A percentile compares a stretch with the other conserved stretches of the same genome.
Conservation (phyloP, 2,888 invertebrate genomes). For the Acanthococcus lagerstroemiae region DNA sequence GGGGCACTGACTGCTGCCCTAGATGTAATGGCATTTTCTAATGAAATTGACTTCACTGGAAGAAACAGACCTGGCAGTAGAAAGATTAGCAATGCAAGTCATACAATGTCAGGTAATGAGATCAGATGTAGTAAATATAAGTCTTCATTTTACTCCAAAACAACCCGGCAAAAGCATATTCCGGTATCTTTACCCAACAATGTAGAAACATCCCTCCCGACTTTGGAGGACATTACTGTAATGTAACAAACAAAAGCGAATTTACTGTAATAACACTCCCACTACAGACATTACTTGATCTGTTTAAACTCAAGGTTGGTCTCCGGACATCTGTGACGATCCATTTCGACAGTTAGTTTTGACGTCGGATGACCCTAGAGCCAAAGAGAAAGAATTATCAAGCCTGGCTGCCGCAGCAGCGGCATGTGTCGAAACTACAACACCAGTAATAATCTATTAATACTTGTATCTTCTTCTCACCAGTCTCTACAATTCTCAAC, state of each 20-base stretch:
- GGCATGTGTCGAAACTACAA: slow-evolving; percentile 29
- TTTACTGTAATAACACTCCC: too few relatives aligned
- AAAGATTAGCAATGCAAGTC: slow-evolving; percentile 15
- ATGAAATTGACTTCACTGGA: slow-evolving; percentile 54
- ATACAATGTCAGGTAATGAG: slow-evolving; percentile 12
- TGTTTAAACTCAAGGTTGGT: neutral
- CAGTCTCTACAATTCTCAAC: too few relatives aligned
- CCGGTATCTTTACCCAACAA: too few relatives aligned
- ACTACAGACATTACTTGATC: neutral
- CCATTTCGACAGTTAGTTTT: slow-evolving; percentile 39
- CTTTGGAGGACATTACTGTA: too few relatives aligned
- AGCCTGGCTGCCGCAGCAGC: slow-evolving; percentile 38
- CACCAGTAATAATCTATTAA: too few relatives aligned
- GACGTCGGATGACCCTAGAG: slow-evolving; percentile 40
- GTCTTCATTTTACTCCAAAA: too few relatives aligned
- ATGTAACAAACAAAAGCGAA: too few relatives aligned
- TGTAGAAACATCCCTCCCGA: too few relatives aligned
- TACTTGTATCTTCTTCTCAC: neutral
- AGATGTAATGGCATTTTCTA: slow-evolving; percentile 73
- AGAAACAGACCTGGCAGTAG: slow-evolving; percentile 1
- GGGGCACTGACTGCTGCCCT: slow-evolving; percentile 64
- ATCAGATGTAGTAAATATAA: too few relatives aligned
- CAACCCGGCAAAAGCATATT: too few relatives aligned
- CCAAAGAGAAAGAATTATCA: slow-evolving; percentile 36
- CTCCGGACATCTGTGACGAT: slow-evolving; percentile 35